Evolutionary conservation across 2,797 vertebrate species (phyloP).

Genomic region (Catharus ustulatus): DNA sequence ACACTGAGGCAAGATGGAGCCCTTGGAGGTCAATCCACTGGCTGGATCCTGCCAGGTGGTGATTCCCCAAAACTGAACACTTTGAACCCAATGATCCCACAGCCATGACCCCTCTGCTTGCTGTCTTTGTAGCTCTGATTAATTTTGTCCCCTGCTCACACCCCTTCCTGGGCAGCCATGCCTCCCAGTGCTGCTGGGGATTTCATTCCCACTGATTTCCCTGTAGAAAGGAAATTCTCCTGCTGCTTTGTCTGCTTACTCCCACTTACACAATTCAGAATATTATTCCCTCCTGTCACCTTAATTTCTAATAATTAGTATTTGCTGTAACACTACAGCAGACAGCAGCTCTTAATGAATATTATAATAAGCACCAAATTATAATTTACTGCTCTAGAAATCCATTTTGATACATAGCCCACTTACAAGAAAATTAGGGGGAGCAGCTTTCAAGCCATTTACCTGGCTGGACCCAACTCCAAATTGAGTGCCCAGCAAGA

Average conservation of each 20-base stretch:
- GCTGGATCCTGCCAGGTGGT: neutral
- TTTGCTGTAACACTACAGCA: neutral
- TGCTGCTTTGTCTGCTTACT: neutral
- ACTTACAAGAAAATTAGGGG: neutral
- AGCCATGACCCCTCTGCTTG: neutral
- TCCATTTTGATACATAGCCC: neutral
- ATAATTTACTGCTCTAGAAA: constrained; percentile 9
- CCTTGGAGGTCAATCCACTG: neutral
- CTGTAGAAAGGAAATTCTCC: neutral
- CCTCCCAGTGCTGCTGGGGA: neutral
- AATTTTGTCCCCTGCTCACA: neutral
- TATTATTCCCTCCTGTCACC: constrained; percentile 9
- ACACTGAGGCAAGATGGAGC: fast-evolving
- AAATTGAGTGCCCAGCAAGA: fast-evolving
- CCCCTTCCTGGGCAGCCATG: fast-evolving
- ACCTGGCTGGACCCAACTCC: neutral
- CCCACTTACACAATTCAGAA: neutral
- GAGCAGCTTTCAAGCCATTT: neutral
- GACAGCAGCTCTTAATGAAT: constrained; percentile 9
- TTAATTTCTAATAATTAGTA: constrained; percentile 45
- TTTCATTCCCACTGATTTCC: neutral
- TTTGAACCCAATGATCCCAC: neutral
- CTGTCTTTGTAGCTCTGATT: neutral
- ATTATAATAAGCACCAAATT: constrained; percentile 3
- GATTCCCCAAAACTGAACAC: neutral